Evolutionary conservation across 2,888 invertebrate species (phyloP), one percentile per base, ranked within the genome.

Genomic region (Atethmia centrago): DNA sequence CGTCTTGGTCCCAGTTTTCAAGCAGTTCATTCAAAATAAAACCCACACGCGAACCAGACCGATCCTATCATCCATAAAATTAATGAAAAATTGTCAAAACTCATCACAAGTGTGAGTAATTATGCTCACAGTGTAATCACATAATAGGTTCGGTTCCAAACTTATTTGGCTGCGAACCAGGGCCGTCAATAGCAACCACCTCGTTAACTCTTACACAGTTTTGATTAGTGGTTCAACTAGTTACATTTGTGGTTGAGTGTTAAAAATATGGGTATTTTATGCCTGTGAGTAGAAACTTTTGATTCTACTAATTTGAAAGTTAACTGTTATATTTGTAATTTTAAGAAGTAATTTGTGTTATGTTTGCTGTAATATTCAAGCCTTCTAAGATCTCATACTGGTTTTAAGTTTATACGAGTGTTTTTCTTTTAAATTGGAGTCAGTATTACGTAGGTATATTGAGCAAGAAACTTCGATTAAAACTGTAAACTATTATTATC

Each of bases 101-200:
- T 64, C 61, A 63, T 69, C 58, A 64, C 19, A 19, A 63, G 14
- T 71, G 42, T 79, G 73, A 87, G 68, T 77, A 81, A 81, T 85
- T 77, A 83, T 56, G 62, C 56, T 73, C 65, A 36, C 42, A 78
- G 63, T 72, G 74, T 87, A 79, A 85, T 87, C 55, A 85, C 47
- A 31, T 80, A 74, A 78, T 74, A 83, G 79, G 67, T 85, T 85
- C 49, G 59, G 64, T 70, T 83, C 77, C 78, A 77, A 80, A 85
- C 67, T 85, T 87, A 85, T 85, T 87, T 85, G 85, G 85, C 87
- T 58, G 40, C 21, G 69, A 7, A 80, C 85, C 87, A 85, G 64
- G 61, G 14, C 55, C 71, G 63, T 61, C 75, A 74, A 80, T 78
- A 68, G 64, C 68, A 56, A 85, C 80, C 87, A 80, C 83, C 77